A percentile compares a stretch with the other conserved stretches of the same genome.
Evolutionary conservation across 2,113 vertebrate genomes (phyloP).

Genomic region (Carassius auratus): DNA sequence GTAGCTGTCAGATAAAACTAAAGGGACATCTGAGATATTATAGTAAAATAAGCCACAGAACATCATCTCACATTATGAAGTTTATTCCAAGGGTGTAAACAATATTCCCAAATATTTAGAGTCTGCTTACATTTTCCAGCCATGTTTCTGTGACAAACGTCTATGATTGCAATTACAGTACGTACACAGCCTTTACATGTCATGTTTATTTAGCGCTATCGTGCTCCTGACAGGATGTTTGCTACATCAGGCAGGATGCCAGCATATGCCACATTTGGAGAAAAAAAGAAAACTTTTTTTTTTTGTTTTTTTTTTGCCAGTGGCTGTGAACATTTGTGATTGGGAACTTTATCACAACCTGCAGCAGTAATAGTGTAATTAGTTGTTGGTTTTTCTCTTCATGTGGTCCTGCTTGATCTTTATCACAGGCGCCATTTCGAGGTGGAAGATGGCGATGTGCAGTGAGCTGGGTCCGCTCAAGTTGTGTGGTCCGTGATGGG

Average conservation of each 20-base stretch:
- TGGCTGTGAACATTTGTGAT: conserved; percentile 55
- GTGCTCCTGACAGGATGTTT: conserved; percentile 34
- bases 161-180: neutral
- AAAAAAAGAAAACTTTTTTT: conserved; percentile 44
- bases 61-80: neutral
- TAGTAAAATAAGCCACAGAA: neutral
- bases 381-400: conserved; percentile 68
- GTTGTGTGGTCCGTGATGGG: conserved; percentile 71
- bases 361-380: conserved; percentile 71
- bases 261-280: conserved; percentile 26
- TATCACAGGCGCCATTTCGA: conserved; percentile 74
- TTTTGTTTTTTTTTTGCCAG: conserved; percentile 48
- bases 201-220: conserved; percentile 6
- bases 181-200: neutral
- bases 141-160: neutral
- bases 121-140: neutral
- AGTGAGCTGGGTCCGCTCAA: conserved; percentile 38
- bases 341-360: conserved; percentile 45
- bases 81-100: neutral
- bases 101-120: neutral
- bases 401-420: conserved; percentile 70
- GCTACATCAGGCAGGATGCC: conserved; percentile 25
- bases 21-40: neutral
- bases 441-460: conserved; percentile 50
- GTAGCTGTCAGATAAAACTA: neutral